Evolutionary conservation across 2,113 vertebrate species (phyloP), one percentile per base, ranked within the genome.

Genomic region (Sakesphorus luctuosus): DNA sequence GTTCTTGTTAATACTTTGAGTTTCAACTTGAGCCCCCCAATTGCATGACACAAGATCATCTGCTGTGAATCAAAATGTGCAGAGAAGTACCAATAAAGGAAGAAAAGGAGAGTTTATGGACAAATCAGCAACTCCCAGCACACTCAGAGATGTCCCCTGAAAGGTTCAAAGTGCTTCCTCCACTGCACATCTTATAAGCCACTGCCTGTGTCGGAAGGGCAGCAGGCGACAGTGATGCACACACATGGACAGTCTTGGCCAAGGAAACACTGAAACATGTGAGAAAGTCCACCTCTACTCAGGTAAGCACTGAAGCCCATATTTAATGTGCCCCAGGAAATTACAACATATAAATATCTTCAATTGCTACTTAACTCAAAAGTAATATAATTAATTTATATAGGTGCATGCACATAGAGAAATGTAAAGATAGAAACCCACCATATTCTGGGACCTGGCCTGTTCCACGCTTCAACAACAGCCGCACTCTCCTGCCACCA

Each of bases 401-500:
- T 40, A 69, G 24, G 65, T 44, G 82, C 18, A 47, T n/a, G 81
- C 58, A 86, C 24, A 68, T 12, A 52, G n/a, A n/a, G 74, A 94
- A 79, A 61, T 7, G 21, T 61, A 50, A 96, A 93, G 17, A 36
- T 69, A 76, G 97, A 85, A 91, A 98, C 99, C 97, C 97, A 99
- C 99, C 99, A 96, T 99, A 99, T 97, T 99, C 99, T 10, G 99
- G 99, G 97, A 99, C 99, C 97, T 99, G 99, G 55, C 99, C 99
- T 3, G 99, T 99, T 49, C 99, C 99, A 23, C 99, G 98, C 97
- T 99, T 99, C 66, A 99, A 98, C 87, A 99, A 97, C 40, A 99
- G 98, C 61, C 99, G 98, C 43, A 99, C 99, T 82, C 99, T 98
- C 63, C 99, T 97, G 87, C 99, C 99, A 61, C 99, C 99, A 3